These are phyloP conservation scores for Lanius collurio DNA, from an alignment of 2,113 vertebrate genomes.

Conservation along the genomic window DNA sequence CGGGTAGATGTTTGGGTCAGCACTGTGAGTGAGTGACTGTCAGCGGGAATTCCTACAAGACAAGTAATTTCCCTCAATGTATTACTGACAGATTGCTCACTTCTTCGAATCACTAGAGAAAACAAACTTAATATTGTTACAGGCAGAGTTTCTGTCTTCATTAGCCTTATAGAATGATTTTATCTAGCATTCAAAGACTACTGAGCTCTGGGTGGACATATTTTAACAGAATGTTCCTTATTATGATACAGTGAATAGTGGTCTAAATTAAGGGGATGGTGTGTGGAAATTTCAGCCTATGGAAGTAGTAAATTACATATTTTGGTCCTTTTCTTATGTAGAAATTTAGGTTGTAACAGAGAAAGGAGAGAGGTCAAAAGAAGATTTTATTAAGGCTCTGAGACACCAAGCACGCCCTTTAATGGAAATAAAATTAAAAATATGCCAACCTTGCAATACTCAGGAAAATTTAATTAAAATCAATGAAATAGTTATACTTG, in stretches of 20 bases:
- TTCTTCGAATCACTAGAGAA: slow-evolving; percentile 90
- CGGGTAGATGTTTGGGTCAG: slow-evolving; percentile 84
- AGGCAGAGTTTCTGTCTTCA: slow-evolving; percentile 93
- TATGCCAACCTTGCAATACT: slow-evolving; percentile 65
- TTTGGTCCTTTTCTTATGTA: slow-evolving; percentile 53
- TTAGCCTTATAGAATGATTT: slow-evolving; percentile 88
- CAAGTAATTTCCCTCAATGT: slow-evolving; percentile 95
- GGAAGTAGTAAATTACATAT: slow-evolving; percentile 48
- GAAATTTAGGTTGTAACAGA: slow-evolving; percentile 5
- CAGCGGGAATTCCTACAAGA: slow-evolving; percentile 85
- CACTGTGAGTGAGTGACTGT: slow-evolving; percentile 85
- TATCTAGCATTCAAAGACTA: slow-evolving; percentile 77
- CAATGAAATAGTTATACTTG: slow-evolving; percentile 59
- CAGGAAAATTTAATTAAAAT: slow-evolving; percentile 68
- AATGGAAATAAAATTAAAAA: slow-evolving; percentile 70
- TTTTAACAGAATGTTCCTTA: slow-evolving; percentile 71
- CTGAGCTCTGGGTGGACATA: slow-evolving; percentile 68
- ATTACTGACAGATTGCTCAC: slow-evolving; percentile 96
- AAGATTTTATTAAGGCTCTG: slow-evolving; percentile 58
- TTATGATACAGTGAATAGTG: slow-evolving; percentile 65
- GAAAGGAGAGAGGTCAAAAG: slow-evolving; percentile 8
- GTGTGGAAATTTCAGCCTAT: slow-evolving; percentile 45
- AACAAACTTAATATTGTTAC: slow-evolving; percentile 89
- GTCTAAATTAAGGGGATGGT: slow-evolving; percentile 63
- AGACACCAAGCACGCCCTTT: slow-evolving; percentile 47